Evolutionary conservation across 2,113 vertebrate genomes (phyloP).

Genomic region (Dipodomys merriami): DNA sequence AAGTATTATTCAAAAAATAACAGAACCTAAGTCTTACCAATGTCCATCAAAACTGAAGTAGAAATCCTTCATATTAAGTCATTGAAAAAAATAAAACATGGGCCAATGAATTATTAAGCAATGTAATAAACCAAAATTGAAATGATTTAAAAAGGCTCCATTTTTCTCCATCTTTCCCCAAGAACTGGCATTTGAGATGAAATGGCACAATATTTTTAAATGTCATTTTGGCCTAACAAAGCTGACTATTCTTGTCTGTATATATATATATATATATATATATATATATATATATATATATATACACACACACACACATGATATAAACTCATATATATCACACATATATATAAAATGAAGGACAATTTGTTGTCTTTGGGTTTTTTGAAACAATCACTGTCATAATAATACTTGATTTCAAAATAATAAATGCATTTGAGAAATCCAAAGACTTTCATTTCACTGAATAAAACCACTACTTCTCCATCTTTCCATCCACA

Average conservation of each 20-base stretch:
- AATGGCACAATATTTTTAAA: slow-evolving; percentile 9
- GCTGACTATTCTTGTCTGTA: neutral
- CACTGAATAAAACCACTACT: neutral
- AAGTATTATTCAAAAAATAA: neutral
- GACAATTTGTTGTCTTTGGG: neutral
- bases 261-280: neutral
- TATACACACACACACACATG: too few relatives aligned
- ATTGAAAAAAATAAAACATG: slow-evolving; percentile 19
- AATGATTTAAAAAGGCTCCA: neutral
- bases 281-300: too few relatives aligned
- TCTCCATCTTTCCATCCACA: neutral
- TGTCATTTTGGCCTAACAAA: slow-evolving; percentile 25
- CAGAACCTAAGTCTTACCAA: neutral
- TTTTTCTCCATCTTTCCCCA: neutral
- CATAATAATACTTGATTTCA: neutral
- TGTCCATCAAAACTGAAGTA: slow-evolving; percentile 1
- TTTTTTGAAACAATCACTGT: neutral
- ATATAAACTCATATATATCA: neutral
- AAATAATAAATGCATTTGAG: slow-evolving; percentile 23
- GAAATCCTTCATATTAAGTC: neutral
- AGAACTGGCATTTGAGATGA: neutral
- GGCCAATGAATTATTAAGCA: neutral
- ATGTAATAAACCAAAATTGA: neutral
- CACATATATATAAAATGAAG: neutral
- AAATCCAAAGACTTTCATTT: slow-evolving; percentile 15